Evolutionary conservation across 53 echinoderm and acorn worm genomes (phyloP), one percentile per base, ranked within the genome.

Genomic region (Holothuria leucospilota): DNA sequence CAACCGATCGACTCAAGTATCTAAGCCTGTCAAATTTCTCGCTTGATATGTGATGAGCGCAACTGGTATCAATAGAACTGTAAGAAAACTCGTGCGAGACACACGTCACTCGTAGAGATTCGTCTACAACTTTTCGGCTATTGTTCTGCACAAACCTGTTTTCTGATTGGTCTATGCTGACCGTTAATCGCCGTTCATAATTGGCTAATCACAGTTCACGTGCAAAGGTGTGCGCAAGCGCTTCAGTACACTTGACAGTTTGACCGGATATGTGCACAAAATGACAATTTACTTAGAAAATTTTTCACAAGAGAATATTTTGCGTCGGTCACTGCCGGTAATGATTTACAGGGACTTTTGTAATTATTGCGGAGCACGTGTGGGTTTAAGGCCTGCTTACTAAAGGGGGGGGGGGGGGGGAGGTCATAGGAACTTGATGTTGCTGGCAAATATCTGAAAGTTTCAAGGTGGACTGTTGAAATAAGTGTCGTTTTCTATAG

Each of bases 31-130:
- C 52, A 51, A 75, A 75, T 75, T 49, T 75, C 75, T 75, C 75
- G 75, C 75, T 75, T 75, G 51, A 75, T 51, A 52, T 75, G 75
- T 75, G 75, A 75, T 75, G 52, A 27, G 27, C 51, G 75, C 51
- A 51, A 75, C 75, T 75, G 75, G 75, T 75, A 75, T 75, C 25
- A 51, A 75, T 12, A 75, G 28, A 51, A 51, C 49, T 56, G 9
- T 52, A 49, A 49, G 41, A 75, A 51, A 40, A 52, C 75, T 75
- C 75, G 75, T 75, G 75, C 75, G 39, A 75, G 72, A 41, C 72
- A 72, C 72, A 72, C 72, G 72, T n/a, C 68, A 56, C 34, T 68
- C 68, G 68, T 68, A 7, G 39, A 13, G 40, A 46, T 72, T 41
- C 72, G 46, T 39, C 46, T 46, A 39, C 39, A 72, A 71, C 72